Evolutionary conservation across 2,113 vertebrate genomes (phyloP), one percentile per base, ranked within the genome.

Genomic region (Marmota flaviventris): DNA sequence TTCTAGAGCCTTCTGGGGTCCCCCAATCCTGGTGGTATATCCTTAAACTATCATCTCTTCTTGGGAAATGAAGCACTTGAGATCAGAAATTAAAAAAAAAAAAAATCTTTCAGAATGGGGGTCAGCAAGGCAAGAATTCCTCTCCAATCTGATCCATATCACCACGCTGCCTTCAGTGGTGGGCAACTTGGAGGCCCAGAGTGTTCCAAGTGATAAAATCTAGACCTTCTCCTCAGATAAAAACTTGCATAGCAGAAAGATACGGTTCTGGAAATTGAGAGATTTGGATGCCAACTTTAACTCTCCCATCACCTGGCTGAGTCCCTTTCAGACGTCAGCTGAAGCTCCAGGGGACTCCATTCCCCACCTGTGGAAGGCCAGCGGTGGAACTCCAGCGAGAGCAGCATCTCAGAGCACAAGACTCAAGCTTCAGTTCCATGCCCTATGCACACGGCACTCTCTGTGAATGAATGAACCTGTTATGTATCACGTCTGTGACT

Each of bases 201-300:
- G 53, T 5, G 4, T 29, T 82, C 24, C 3, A 0, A 70, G 42
- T 73, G 82, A 83, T 24, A 34, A 81, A 34, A 32, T 70, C 42
- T 25, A 39, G 39, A 73, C 25, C n/a, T 79, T 67, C 13, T 65
- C 77, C 85, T 89, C 77, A 25, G 48, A 67, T 48, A 24, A 18
- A 37, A 56, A 14, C 37, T 65, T n/a, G 24, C 48, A 8, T 13
- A 34, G 29, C 39, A n/a, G 76, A 61, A 93, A 81, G 8, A 20
- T 4, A n/a, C 39, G 13, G 11, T 20, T 51, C 2, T 53, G 22
- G 25, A 45, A 69, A 39, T 0, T 0, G 0, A 45, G 48, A 61
- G 72, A 13, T 29, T 24, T 34, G 32, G n/a, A 84, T 85, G 12
- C 45, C 77, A 58, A 0, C 1, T 18, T 48, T n/a, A n/a, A 10